Evolutionary conservation across 1,140 invertebrate species (phyloP).

Genomic region (Vollenhovia emeryi): DNA sequence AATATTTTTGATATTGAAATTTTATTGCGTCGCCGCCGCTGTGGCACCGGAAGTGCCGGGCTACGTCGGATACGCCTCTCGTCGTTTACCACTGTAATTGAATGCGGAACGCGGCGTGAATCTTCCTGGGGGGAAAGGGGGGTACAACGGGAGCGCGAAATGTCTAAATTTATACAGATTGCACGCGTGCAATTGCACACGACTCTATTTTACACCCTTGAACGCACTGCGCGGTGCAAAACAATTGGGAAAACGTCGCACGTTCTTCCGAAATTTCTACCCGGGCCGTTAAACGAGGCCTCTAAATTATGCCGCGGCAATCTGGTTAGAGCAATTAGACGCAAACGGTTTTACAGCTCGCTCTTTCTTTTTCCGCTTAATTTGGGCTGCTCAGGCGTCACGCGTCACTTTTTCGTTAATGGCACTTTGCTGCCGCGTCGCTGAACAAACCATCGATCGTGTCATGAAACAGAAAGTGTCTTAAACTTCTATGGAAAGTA

Average conservation of each 20-base stretch:
- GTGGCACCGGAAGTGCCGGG: not conserved
- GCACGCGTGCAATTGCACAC: not conserved
- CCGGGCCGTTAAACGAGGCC: not conserved
- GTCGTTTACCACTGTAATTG: constrained; percentile 26
- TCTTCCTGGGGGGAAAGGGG: constrained; percentile 23
- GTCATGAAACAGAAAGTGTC: not conserved
- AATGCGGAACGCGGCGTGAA: constrained; percentile 30
- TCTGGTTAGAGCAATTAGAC: constrained; percentile 21
- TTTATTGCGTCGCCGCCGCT: not conserved
- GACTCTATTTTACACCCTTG: constrained; percentile 8
- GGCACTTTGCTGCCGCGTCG: not conserved
- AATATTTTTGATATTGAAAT: constrained; percentile 9
- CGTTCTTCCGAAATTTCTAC: constrained; percentile 32
- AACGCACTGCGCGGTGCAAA: not conserved
- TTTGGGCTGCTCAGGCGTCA: not conserved
- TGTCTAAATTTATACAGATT: constrained; percentile 53
- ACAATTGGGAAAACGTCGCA: constrained; percentile 29
- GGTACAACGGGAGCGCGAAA: constrained; percentile 16
- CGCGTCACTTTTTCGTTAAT: not conserved
- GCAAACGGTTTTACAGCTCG: constrained; percentile 19
- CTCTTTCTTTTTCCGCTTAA: not conserved
- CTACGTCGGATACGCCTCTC: constrained; percentile 50
- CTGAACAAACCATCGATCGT: not conserved
- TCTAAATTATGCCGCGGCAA: constrained; percentile 31
- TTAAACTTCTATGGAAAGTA: too few species aligned